phyloP scores from a whole-genome alignment of 2,797 vertebrate species.

The Hypotaenidia okinawae region DNA sequence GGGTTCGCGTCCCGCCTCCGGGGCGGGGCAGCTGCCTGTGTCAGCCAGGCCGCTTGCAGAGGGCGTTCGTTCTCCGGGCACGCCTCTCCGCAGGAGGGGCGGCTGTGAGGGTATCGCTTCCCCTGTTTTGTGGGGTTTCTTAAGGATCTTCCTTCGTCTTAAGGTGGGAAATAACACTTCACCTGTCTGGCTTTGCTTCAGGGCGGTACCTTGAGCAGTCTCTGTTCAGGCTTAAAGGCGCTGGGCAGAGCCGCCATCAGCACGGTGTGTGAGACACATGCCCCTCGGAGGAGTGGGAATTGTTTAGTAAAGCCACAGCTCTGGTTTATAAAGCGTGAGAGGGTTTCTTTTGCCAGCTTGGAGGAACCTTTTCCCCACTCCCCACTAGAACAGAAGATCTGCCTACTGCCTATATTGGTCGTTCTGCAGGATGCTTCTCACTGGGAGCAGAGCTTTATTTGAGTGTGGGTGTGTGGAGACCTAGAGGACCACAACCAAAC shows the following conservation, averaged over 20 bases:
- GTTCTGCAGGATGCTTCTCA: background rate
- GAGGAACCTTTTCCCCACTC: background rate
- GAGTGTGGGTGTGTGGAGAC: accelerated
- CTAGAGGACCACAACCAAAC: background rate
- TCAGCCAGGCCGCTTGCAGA: too few species aligned
- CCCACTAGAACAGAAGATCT: too few species aligned
- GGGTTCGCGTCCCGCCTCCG: too few species aligned
- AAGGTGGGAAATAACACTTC: accelerated
- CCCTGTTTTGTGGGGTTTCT: background rate
- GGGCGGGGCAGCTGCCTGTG: too few species aligned
- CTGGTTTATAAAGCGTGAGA: background rate
- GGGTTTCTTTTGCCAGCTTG: background rate
- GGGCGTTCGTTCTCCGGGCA: too few species aligned
- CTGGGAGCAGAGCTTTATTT: background rate
- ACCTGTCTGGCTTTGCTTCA: background rate
- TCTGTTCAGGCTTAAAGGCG: too few species aligned
- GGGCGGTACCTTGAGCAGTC: accelerated
- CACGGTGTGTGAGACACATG: accelerated
- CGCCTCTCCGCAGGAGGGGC: too few species aligned
- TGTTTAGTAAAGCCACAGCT: background rate
- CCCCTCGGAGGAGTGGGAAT: background rate
- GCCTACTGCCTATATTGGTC: accelerated
- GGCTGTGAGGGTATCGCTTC: too few species aligned
- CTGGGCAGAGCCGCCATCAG: accelerated
- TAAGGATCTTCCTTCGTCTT: background rate